A percentile compares a stretch with the other conserved stretches of the same genome.
These are phyloP conservation scores for Alitta virens DNA, from an alignment of 2,888 invertebrate genomes.

Conservation along the genomic window DNA sequence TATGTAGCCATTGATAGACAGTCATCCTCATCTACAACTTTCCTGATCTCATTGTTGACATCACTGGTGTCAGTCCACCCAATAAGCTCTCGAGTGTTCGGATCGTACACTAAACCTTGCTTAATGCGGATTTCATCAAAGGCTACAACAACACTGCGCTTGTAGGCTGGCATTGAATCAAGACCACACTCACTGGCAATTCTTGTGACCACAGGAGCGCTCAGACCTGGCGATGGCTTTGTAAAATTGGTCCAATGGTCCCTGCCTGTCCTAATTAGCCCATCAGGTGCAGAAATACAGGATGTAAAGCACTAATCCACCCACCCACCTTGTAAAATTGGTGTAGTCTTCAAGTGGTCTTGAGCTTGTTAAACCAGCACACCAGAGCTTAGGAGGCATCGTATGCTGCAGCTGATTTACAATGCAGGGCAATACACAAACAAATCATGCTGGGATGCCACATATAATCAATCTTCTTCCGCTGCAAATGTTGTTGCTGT, in stretches of 20 bases:
- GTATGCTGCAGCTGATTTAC: neutral
- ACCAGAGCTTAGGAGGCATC: neutral
- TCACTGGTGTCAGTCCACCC: neutral
- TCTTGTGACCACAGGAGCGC: too few relatives aligned
- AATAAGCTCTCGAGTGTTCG: neutral
- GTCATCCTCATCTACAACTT: neutral
- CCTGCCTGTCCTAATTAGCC: too few relatives aligned
- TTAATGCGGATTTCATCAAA: neutral
- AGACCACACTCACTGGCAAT: too few relatives aligned
- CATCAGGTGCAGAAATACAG: too few relatives aligned
- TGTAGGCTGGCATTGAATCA: neutral
- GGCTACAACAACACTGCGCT: neutral
- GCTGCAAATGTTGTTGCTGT: too few relatives aligned
- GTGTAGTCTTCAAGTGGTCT: neutral
- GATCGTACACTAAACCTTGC: neutral
- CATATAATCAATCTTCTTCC: too few relatives aligned
- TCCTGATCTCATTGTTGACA: neutral
- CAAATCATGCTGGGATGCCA: neutral
- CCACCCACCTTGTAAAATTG: too few relatives aligned
- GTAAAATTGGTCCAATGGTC: neutral
- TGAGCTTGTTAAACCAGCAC: neutral
- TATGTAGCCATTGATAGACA: neutral
- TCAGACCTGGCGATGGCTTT: too few relatives aligned
- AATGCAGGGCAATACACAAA: neutral
- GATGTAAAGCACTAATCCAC: too few relatives aligned